Evolutionary conservation across 2,888 invertebrate genomes (phyloP), one percentile per base, ranked within the genome.

Genomic region (Geophilus truncorum): DNA sequence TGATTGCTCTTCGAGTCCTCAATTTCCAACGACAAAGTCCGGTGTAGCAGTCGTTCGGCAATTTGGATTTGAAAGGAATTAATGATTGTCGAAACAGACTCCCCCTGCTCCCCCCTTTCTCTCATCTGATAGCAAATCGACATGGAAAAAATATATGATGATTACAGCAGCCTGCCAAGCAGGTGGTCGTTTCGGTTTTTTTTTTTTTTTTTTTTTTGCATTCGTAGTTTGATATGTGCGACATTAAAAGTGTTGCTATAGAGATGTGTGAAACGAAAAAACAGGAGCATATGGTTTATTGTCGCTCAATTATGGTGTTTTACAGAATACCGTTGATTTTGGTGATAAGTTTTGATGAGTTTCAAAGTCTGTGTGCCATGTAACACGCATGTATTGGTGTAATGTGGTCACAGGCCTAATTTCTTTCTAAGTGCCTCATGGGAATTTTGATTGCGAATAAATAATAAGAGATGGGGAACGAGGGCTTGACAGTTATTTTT

Each of bases 241-340:
- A 62, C 57, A 62, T 62, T 62, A 62, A 62, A 62, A 62, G 21
- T 62, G 57, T 62, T 62, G 57, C 57, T 62, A 62, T 62, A 62
- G 57, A 21, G 57, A 62, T 62, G 23, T 62, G 21, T 62, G 57
- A 62, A 62, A 62, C 21, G 57, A 18, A 62, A 62, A 23, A 62
- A 62, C 57, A 62, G n/a, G 57, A 23, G 57, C 57, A 23, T 62
- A 62, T 62, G 57, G 21, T 62, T 62, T 62, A 62, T 62, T 62
- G 57, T 23, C 57, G 40, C 57, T 62, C 57, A 62, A 62, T 62
- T 62, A 62, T 21, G 57, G 57, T 62, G 57, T 62, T 62, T 62
- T 62, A 62, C 23, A 62, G 21, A 62, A 62, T 62, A 18, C 6
- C 10, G 21, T 62, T 62, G 57, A 62, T 62, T 40, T 62, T 62